Base-by-base conservation (phyloP, 2,888 invertebrate genomes). In the Caenorhabditis macrosperma region DNA sequence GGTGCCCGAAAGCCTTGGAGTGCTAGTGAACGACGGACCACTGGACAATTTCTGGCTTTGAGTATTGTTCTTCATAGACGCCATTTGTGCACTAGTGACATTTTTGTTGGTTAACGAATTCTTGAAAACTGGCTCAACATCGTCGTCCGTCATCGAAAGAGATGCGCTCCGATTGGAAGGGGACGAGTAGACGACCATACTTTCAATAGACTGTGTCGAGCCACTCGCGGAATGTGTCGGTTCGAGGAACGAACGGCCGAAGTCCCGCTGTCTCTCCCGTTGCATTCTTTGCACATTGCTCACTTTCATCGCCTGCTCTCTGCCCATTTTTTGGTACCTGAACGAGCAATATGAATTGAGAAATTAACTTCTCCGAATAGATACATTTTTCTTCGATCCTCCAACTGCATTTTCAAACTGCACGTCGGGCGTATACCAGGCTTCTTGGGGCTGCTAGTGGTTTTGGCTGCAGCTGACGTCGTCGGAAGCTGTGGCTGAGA, bases 261-360 rank as follows among this genome's bases (percentile, higher is more conserved):
- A 78, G 38, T 78, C 77, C 15, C 71, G 5, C 26, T 78, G 77
- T 10, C 77, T 50, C 46, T 78, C 77, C 26, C 57, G 35, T 54
- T 78, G 77, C 77, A 78, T 78, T 28, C 77, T 26, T 44, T 78
- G 77, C 15, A 63, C 44, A 44, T 22, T 67, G 26, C 35, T 67
- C 26, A 50, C 60, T 60, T 63, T 78, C 60, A 78, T 52, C n/a
- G 71, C 12, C 12, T 69, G 69, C 26, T 69, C 64, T 30, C 69
- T 41, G 3, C 69, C 77, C 59, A 78, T 66, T 41, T 68, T 69
- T 50, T 67, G 77, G 28, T 59, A 77, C 52, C 71, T 71, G 38
- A 52, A 67, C n/a, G 20, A 12, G 17, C 30, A 57, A n/a, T n/a
- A n/a, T n/a, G n/a, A n/a, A n/a, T n/a, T 33, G 33, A 10, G 28